Evolutionary conservation across 2,797 vertebrate species (phyloP).

Genomic region (Peromyscus eremicus): DNA sequence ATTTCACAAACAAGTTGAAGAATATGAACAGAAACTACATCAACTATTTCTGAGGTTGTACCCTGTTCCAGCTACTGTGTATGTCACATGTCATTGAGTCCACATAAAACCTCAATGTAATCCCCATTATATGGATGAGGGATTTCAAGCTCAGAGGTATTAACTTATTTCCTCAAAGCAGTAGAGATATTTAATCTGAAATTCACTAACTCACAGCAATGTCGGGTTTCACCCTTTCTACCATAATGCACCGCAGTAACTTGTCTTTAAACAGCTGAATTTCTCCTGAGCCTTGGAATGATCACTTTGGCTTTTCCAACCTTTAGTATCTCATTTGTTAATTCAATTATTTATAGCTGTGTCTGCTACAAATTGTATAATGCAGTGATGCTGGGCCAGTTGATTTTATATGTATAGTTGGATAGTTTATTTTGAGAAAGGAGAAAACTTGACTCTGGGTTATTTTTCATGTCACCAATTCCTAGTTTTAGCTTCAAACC

Average conservation of each 20-base stretch:
- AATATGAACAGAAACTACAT: neutral
- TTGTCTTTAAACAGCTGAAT: neutral
- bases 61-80: neutral
- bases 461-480: constrained; percentile 3
- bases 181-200: neutral
- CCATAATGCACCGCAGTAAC: neutral
- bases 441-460: neutral
- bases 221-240: neutral
- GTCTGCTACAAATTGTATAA: neutral
- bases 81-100: neutral
- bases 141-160: neutral
- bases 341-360: neutral
- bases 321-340: neutral
- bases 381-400: neutral
- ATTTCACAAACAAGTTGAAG: constrained; percentile 44
- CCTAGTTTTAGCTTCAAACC: neutral
- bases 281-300: neutral
- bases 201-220: neutral
- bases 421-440: neutral
- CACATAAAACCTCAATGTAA: neutral
- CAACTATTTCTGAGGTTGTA: neutral
- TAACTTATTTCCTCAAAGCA: neutral
- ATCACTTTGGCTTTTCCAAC: neutral
- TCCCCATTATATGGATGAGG: neutral
- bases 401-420: neutral